Percentiles rank a stretch among this genome's conserved stretches.
Conservation (phyloP, 2,113 vertebrate genomes). For the Furnarius figulus region DNA sequence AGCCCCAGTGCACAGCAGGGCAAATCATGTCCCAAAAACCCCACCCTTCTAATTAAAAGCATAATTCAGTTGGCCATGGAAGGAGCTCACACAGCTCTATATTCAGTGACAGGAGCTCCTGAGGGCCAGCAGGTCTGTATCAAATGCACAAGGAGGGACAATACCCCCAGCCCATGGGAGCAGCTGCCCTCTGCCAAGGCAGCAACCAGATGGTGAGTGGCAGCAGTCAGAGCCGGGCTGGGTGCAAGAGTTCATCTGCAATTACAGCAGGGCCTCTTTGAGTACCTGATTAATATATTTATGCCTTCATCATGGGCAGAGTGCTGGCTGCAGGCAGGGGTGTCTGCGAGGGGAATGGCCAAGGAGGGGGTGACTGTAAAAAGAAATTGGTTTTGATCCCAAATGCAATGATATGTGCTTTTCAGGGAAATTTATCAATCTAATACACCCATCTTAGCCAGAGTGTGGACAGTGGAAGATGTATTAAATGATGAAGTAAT, state of each 20-base stretch:
- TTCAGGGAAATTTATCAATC: not conserved
- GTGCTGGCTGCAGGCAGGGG: not conserved
- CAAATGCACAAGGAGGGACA: not conserved
- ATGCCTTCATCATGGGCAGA: not conserved
- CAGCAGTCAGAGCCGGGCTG: not conserved
- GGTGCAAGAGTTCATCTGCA: not conserved
- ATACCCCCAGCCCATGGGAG: not conserved
- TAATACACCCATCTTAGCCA: not conserved
- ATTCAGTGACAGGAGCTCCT: not conserved
- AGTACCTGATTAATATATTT: not conserved
- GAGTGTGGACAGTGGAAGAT: not conserved
- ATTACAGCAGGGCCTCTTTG: not conserved
- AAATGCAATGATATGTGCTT: not conserved
- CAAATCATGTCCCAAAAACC: not conserved
- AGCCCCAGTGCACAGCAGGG: fast-evolving
- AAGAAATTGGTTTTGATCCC: not conserved
- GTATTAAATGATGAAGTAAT: not conserved
- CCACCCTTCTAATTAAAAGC: not conserved
- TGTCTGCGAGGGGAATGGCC: fast-evolving
- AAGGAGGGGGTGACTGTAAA: fast-evolving
- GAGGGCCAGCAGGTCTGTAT: not conserved
- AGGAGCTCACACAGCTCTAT: fast-evolving
- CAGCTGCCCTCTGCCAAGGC: fast-evolving
- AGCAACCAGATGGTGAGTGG: not conserved
- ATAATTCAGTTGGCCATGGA: not conserved